Base-by-base conservation (phyloP, 2,797 vertebrate species). In the Chloroceryle inda region DNA sequence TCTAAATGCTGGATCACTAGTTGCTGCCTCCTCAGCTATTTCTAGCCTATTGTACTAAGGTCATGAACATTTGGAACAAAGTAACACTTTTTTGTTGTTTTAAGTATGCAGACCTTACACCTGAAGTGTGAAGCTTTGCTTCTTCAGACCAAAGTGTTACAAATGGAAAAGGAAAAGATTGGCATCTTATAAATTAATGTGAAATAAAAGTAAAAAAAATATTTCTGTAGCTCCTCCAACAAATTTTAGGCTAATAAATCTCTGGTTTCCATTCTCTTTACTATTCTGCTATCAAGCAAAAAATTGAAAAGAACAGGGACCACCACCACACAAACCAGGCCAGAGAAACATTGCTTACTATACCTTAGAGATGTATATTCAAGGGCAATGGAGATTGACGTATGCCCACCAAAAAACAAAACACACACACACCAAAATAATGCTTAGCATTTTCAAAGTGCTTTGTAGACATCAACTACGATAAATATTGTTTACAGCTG, bases 311-410 rank as follows among this genome's bases (percentile, higher is more conserved):
- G 21, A 72, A 47, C 4, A 15, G 71, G 37, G 45, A 81, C 68
- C 12, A 66, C 7, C 3, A 10, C 2, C 12, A 89, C 18, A 69
- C 3, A 82, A 76, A 55, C 10, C 12, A 74, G 33, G 23, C 27
- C 61, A 58, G 62, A 85, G 29, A 85, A 63, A 85, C 42, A 77
- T 1, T 11, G 23, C 3, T 49, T 13, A n/a, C 0, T 0, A 2
- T 11, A 64, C 71, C 14, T 38, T 8, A n/a, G 45, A 92, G 7
- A 31, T 38, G 2, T 23, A 45, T 3, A 10, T 23, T 17, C 42
- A 27, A 74, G 4, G 26, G 52, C 31, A 71, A 38, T 1, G 42
- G 24, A 73, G 68, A 8, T 23, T 35, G 13, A 83, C 4, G 9
- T 1, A 33, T 4, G 20, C 6, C 13, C 29, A 74, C 3, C 1